phyloP scores from a whole-genome alignment of 2,113 vertebrate species.

The Emberiza fucata region DNA sequence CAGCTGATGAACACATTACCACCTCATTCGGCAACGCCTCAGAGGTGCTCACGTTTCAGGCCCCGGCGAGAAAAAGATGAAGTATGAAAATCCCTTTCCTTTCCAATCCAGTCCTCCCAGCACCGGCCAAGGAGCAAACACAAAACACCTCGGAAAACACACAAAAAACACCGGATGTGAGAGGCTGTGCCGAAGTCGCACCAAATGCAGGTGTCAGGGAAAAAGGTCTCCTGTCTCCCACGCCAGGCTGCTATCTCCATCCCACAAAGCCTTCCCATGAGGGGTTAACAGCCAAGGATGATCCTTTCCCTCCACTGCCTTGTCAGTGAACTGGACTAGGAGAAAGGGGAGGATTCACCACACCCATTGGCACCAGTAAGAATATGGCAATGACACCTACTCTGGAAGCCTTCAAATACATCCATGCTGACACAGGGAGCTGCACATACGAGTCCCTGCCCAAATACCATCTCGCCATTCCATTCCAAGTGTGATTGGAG shows the following conservation, averaged over 20 bases:
- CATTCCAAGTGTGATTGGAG: neutral
- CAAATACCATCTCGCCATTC: neutral
- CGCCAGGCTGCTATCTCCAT: constrained; percentile 34
- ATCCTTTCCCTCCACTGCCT: neutral
- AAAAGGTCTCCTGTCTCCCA: constrained; percentile 58
- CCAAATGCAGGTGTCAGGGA: constrained; percentile 67
- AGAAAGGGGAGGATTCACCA: accelerated
- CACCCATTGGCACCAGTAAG: neutral
- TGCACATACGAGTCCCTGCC: neutral
- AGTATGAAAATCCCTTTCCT: constrained; percentile 69
- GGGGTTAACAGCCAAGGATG: neutral
- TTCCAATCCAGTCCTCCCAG: constrained; percentile 63
- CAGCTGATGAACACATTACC: constrained; percentile 69
- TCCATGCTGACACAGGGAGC: neutral
- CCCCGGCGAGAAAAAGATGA: constrained; percentile 60
- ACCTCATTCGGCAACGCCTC: constrained; percentile 60
- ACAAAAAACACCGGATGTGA: constrained; percentile 33
- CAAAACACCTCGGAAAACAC: constrained; percentile 50
- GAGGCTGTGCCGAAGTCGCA: constrained; percentile 42
- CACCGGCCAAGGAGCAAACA: constrained; percentile 32
- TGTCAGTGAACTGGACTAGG: neutral
- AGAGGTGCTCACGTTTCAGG: constrained; percentile 60
- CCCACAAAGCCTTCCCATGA: neutral
- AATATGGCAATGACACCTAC: neutral
- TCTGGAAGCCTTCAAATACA: neutral